Evolutionary conservation across 2,888 invertebrate species (phyloP).

Genomic region (Drosophila subquinaria): DNA sequence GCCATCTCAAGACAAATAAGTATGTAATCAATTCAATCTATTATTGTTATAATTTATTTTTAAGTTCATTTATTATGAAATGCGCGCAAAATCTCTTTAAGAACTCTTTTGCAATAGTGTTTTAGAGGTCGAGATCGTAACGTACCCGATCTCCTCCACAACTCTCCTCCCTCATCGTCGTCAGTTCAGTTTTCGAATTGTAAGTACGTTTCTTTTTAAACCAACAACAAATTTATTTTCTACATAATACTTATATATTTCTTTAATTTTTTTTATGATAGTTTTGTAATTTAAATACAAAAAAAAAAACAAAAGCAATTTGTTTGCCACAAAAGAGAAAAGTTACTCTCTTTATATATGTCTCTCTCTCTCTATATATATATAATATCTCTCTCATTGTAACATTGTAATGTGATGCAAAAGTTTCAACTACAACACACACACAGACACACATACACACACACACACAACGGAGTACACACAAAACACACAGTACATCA

Average conservation of each 20-base stretch:
- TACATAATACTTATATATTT: conserved; percentile 53
- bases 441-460: conserved; percentile 39
- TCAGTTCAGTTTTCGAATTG: conserved; percentile 82
- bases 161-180: conserved; percentile 61
- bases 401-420: conserved; percentile 83
- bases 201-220: conserved; percentile 83
- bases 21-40: conserved; percentile 38
- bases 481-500: conserved; percentile 40
- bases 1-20: conserved; percentile 41
- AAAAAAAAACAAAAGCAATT: conserved; percentile 37
- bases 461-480: conserved; percentile 33
- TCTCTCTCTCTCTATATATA: conserved; percentile 39
- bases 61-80: conserved; percentile 37
- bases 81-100: conserved; percentile 19
- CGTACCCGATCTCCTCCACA: conserved; percentile 45
- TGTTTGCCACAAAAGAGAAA: conserved; percentile 56
- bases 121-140: conserved; percentile 51
- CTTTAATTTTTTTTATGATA: conserved; percentile 36
- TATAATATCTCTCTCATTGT: conserved; percentile 57
- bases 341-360: conserved; percentile 48
- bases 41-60: conserved; percentile 49
- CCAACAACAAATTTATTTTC: conserved; percentile 61
- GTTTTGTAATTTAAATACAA: conserved; percentile 34
- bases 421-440: conserved; percentile 60
- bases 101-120: conserved; percentile 48